phyloP scores from a whole-genome alignment of 1,140 invertebrate species.

The Tachypleus tridentatus region DNA sequence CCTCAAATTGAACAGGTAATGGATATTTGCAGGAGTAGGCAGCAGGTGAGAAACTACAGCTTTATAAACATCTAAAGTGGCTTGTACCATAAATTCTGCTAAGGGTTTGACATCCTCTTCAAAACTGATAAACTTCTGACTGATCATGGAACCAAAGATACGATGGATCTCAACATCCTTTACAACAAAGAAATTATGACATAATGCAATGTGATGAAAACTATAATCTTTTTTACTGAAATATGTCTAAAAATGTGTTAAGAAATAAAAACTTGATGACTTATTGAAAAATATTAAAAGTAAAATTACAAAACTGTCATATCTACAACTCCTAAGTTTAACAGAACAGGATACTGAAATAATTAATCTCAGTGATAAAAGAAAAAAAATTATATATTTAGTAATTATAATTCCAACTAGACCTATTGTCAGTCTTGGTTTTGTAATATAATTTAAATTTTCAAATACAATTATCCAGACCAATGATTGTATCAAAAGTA shows the following conservation, averaged over 20 bases:
- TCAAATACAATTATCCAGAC: too few species aligned
- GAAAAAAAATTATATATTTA: too few species aligned
- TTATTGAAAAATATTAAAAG: too few species aligned
- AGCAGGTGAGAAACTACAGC: conserved; percentile 54
- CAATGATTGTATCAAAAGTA: too few species aligned
- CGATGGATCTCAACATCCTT: conserved; percentile 55
- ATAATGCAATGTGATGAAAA: conserved; percentile 5
- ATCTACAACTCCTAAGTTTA: too few species aligned
- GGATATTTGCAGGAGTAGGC: conserved; percentile 73
- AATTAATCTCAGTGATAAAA: too few species aligned
- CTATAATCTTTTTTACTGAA: background rate
- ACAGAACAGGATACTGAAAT: too few species aligned
- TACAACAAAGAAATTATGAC: conserved; percentile 5
- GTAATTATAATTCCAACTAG: too few species aligned
- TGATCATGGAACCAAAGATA: conserved; percentile 70
- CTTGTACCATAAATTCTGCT: conserved; percentile 44
- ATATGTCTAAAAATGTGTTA: conserved; percentile 11
- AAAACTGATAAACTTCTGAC: conserved; percentile 61
- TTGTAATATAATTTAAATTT: too few species aligned
- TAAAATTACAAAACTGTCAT: too few species aligned
- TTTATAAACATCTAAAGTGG: conserved; percentile 62
- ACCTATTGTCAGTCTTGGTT: too few species aligned
- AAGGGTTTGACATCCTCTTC: conserved; percentile 57
- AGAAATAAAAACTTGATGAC: too few species aligned
- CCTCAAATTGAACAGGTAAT: conserved; percentile 74